A percentile compares a stretch with the other conserved stretches of the same genome.
phyloP scores from a whole-genome alignment of 35 echinoderm and acorn worm genomes.

The Ophiothrix spiculata region DNA sequence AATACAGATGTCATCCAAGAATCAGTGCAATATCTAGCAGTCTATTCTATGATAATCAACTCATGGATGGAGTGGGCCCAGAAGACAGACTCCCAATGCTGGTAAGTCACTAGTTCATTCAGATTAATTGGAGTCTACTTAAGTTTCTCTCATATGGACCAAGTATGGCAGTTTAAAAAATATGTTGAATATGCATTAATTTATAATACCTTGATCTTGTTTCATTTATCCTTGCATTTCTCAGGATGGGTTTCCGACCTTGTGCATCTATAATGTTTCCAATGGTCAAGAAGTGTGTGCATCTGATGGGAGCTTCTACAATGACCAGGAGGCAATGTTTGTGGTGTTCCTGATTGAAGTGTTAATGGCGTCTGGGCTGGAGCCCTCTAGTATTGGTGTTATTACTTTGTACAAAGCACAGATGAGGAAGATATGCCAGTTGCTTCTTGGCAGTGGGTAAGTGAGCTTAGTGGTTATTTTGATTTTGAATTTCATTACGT shows the following conservation, averaged over 20 bases:
- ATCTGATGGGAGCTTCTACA: slow-evolving; percentile 79
- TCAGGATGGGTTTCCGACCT: slow-evolving; percentile 66
- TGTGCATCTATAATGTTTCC: slow-evolving; percentile 91
- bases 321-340: slow-evolving; percentile 83
- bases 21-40: slow-evolving; percentile 80
- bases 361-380: slow-evolving; percentile 57
- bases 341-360: slow-evolving; percentile 74
- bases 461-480: no score
- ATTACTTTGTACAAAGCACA: slow-evolving; percentile 98
- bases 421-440: slow-evolving; percentile 44
- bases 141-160: no score
- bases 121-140: no score
- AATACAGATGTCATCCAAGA: slow-evolving; percentile 92
- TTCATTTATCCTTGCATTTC: no score
- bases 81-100: slow-evolving; percentile 60
- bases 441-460: slow-evolving; percentile 71
- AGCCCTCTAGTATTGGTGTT: slow-evolving; percentile 75
- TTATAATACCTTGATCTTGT: no score
- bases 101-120: slow-evolving; percentile 61
- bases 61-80: slow-evolving; percentile 67
- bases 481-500: no score
- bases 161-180: no score
- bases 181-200: no score
- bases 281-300: slow-evolving; percentile 67
- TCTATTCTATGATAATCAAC: slow-evolving; percentile 85